Percentiles rank a stretch among this genome's conserved stretches.
Conservation (phyloP, 2,113 vertebrate genomes). For the Oreotrochilus melanogaster region DNA sequence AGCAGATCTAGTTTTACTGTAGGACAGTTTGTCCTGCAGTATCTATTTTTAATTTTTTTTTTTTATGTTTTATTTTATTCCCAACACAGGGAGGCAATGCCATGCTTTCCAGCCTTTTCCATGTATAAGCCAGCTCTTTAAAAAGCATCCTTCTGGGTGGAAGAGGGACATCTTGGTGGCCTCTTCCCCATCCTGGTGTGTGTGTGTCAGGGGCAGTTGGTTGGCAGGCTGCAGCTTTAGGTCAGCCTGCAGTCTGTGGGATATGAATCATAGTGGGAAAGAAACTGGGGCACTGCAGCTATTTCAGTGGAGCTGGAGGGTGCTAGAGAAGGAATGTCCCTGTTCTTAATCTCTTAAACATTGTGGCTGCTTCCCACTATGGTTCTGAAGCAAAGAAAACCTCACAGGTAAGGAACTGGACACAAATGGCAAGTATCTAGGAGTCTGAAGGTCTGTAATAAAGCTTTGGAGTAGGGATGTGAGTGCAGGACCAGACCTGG, state of each 20-base stretch:
- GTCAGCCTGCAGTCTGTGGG: not conserved
- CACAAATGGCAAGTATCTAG: not conserved
- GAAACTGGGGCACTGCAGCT: slow-evolving; percentile 72
- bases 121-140: not conserved
- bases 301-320: slow-evolving; percentile 12
- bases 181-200: not conserved
- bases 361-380: not conserved
- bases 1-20: not conserved
- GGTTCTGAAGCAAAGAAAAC: not conserved
- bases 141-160: not conserved
- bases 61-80: not conserved
- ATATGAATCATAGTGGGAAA: slow-evolving; percentile 23
- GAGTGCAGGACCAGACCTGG: not conserved
- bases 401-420: not conserved
- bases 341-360: not conserved
- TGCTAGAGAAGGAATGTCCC: slow-evolving; percentile 18
- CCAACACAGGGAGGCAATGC: not conserved
- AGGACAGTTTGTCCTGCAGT: not conserved
- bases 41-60: not conserved
- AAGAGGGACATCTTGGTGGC: not conserved
- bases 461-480: not conserved
- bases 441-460: not conserved
- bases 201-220: not conserved
- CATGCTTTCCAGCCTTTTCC: not conserved
- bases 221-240: not conserved